Evolutionary conservation across 2,888 invertebrate species (phyloP).

Genomic region (Cephus pygmeus): DNA sequence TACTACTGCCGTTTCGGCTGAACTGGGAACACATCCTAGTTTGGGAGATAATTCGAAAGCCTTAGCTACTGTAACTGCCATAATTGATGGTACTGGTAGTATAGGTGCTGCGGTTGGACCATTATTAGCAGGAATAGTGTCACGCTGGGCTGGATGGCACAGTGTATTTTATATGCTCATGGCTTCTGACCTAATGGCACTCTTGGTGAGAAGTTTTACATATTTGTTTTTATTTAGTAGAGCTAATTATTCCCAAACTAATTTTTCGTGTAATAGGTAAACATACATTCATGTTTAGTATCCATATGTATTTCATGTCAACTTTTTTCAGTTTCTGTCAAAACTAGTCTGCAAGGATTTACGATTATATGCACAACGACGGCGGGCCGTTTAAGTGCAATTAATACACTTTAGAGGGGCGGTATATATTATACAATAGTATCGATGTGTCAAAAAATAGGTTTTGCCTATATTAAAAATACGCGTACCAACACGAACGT

Average conservation of each 20-base stretch:
- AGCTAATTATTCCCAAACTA: not conserved
- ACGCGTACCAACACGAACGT: not conserved
- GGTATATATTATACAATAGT: not conserved
- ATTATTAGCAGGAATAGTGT: slow-evolving; percentile 85
- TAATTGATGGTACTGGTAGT: slow-evolving; percentile 96
- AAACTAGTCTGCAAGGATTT: slow-evolving; percentile 65
- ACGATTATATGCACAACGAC: slow-evolving; percentile 45
- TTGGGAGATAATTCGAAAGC: slow-evolving; percentile 88
- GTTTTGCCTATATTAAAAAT: not conserved
- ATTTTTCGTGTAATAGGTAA: not conserved
- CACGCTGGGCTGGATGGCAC: slow-evolving; percentile 77
- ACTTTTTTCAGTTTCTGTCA: slow-evolving; percentile 59
- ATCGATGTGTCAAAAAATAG: not conserved
- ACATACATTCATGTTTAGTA: not conserved
- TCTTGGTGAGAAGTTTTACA: slow-evolving; percentile 69
- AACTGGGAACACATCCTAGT: slow-evolving; percentile 89
- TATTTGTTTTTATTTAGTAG: not conserved
- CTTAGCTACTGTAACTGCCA: slow-evolving; percentile 96
- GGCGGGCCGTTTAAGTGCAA: slow-evolving; percentile 36
- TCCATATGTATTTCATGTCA: slow-evolving; percentile 12
- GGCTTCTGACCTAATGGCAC: slow-evolving; percentile 80
- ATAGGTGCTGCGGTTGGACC: slow-evolving; percentile 95
- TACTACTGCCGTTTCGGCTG: slow-evolving; percentile 96
- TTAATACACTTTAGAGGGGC: not conserved
- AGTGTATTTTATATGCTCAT: slow-evolving; percentile 94